A percentile compares a stretch with the other conserved stretches of the same genome.
These are phyloP conservation scores for Potorous gilbertii DNA, from an alignment of 2,797 vertebrate genomes.

Conservation along the genomic window DNA sequence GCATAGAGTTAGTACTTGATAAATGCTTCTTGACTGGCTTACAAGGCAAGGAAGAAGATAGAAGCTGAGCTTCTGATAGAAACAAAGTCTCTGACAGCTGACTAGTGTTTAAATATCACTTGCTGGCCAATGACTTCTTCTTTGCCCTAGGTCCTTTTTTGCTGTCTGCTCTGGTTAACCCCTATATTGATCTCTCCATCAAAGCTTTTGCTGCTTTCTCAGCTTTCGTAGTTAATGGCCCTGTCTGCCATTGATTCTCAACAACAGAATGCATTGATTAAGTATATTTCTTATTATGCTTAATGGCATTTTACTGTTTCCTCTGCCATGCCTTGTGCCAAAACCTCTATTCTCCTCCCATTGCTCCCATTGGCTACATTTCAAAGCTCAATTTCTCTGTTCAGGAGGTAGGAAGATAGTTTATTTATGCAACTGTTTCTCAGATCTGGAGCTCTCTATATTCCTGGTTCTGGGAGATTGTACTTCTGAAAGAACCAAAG, in stretches of 20 bases:
- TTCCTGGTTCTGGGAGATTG: not conserved
- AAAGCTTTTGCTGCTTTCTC: slow-evolving; percentile 60
- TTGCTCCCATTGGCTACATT: not conserved
- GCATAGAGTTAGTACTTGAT: not conserved
- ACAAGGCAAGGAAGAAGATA: not conserved
- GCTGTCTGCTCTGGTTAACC: slow-evolving; percentile 51
- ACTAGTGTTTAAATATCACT: not conserved
- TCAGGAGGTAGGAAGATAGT: not conserved
- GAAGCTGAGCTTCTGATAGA: not conserved
- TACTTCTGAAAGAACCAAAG: not conserved
- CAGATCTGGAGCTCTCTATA: not conserved
- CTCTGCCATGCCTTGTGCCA: not conserved
- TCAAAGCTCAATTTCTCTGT: not conserved
- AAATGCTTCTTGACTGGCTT: not conserved
- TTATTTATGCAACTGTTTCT: not conserved
- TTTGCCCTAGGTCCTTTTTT: not conserved
- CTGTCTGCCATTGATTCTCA: slow-evolving; percentile 74
- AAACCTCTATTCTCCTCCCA: not conserved
- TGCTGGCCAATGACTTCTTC: not conserved
- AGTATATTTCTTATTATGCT: slow-evolving; percentile 45
- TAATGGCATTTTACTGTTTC: not conserved
- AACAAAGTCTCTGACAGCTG: not conserved
- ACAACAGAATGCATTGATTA: slow-evolving; percentile 66
- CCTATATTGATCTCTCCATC: accelerated
- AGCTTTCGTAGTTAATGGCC: slow-evolving; percentile 74